Evolutionary conservation across 2,888 invertebrate genomes (phyloP).

Genomic region (Papilio elwesi): DNA sequence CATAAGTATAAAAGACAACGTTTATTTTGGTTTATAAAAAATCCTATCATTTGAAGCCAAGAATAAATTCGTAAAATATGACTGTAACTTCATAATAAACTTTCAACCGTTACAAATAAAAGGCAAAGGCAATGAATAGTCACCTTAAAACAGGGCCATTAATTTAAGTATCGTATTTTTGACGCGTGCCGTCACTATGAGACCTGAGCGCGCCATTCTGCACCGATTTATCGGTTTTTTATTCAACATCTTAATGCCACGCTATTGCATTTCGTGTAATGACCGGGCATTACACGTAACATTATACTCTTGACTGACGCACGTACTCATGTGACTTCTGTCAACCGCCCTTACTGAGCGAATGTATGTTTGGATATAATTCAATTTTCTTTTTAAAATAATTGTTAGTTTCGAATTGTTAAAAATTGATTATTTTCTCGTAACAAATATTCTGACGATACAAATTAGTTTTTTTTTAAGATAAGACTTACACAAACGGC

Average conservation of each 20-base stretch:
- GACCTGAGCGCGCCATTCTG: constrained; percentile 40
- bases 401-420: neutral
- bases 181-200: constrained; percentile 50
- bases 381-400: constrained; percentile 1
- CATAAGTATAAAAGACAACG: too few relatives aligned
- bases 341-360: constrained; percentile 15
- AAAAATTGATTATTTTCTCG: neutral
- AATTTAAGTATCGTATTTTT: constrained; percentile 54
- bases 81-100: neutral
- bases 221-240: constrained; percentile 36
- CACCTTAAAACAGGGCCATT: constrained; percentile 35
- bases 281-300: constrained; percentile 39
- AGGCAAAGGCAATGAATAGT: constrained; percentile 15
- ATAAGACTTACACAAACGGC: neutral
- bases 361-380: neutral
- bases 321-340: constrained; percentile 29
- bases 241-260: constrained; percentile 40
- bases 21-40: too few relatives aligned
- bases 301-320: constrained; percentile 25
- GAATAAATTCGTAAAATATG: neutral
- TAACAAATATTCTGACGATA: neutral
- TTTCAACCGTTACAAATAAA: constrained; percentile 28
- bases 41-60: too few relatives aligned
- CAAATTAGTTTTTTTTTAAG: neutral
- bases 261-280: constrained; percentile 43